phyloP scores from a whole-genome alignment of 2,888 invertebrate species.

The Didymodactylos carnosus region DNA sequence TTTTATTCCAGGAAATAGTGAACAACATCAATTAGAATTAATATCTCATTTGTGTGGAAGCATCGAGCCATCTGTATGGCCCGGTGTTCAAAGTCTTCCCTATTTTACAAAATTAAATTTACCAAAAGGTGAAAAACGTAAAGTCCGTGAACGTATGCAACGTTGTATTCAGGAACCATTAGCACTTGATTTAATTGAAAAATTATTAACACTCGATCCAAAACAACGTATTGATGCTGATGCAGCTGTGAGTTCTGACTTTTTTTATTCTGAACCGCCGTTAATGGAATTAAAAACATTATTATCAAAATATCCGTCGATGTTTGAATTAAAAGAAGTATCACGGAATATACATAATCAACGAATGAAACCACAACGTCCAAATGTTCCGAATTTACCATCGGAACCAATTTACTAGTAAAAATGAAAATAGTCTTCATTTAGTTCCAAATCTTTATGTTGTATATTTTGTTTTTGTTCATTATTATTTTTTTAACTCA shows the following conservation, averaged over 20 bases:
- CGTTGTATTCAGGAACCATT: conserved; percentile 73
- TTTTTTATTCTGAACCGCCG: neutral
- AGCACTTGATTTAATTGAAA: conserved; percentile 77
- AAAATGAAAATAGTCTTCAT: too few relatives aligned
- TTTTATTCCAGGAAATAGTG: conserved; percentile 56
- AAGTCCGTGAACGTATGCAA: conserved; percentile 41
- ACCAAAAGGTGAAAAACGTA: conserved; percentile 27
- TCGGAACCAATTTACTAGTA: neutral
- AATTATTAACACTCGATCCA: conserved; percentile 72
- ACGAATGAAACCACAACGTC: neutral
- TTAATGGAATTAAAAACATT: neutral
- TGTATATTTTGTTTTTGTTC: too few relatives aligned
- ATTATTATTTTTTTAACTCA: too few relatives aligned
- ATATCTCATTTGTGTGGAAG: conserved; percentile 90
- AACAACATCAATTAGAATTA: conserved; percentile 77
- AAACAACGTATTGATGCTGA: conserved; percentile 67
- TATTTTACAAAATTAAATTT: conserved; percentile 47
- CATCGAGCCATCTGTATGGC: conserved; percentile 78
- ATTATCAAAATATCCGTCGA: neutral
- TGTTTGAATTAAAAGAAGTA: neutral
- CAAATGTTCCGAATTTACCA: neutral
- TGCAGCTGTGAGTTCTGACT: conserved; percentile 41
- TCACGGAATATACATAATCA: neutral
- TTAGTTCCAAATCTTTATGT: too few relatives aligned
- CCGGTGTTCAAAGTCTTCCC: conserved; percentile 51